Evolutionary conservation across 2,113 vertebrate species (phyloP).

Genomic region (Origma solitaria): DNA sequence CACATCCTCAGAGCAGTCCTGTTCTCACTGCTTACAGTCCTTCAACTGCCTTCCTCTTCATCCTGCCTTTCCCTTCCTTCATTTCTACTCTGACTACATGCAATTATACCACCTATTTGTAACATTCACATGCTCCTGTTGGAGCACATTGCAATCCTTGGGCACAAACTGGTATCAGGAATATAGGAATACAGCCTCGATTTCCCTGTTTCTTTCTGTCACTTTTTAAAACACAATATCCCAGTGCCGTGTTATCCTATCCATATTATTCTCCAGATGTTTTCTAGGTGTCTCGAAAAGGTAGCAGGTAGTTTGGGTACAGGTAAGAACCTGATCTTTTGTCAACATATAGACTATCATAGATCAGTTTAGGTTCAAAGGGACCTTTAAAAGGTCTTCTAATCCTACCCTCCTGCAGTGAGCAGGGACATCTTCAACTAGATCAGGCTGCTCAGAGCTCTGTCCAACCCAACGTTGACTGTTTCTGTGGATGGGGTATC

Average conservation of each 20-base stretch:
- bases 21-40: background rate
- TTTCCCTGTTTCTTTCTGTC: background rate
- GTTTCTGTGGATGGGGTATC: background rate
- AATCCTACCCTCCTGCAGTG: background rate
- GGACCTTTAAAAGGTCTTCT: background rate
- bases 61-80: background rate
- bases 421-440: background rate
- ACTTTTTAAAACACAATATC: background rate
- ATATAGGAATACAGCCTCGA: background rate
- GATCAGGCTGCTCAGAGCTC: background rate
- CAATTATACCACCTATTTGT: background rate
- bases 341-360: background rate
- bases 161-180: background rate
- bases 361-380: background rate
- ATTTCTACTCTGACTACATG: background rate
- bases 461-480: background rate
- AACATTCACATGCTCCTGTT: background rate
- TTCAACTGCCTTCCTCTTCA: background rate
- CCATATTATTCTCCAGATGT: background rate
- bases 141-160: accelerated
- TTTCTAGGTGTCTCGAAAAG: background rate
- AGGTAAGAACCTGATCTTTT: background rate
- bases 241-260: background rate
- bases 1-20: background rate
- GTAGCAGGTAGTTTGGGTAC: background rate